phyloP scores from a whole-genome alignment of 1,140 invertebrate genomes.

The Trichomalopsis sarcophagae region DNA sequence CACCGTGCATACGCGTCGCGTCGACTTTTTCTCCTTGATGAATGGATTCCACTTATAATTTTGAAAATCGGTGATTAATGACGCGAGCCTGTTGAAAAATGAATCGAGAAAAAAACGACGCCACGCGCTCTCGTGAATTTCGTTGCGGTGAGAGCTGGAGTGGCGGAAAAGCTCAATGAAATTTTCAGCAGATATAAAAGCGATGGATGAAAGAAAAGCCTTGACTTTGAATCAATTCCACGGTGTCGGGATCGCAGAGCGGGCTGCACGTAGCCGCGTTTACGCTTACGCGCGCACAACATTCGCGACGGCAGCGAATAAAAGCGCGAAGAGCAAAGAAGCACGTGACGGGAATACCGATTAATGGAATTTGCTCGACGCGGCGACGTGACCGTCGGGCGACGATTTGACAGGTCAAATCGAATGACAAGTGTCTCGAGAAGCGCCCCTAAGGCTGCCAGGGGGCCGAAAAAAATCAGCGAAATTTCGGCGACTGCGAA shows the following conservation, averaged over 20 bases:
- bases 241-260: not conserved
- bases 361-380: slow-evolving; percentile 21
- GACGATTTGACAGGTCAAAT: slow-evolving; percentile 46
- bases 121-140: no score
- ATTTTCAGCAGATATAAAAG: not conserved
- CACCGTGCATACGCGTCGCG: no score
- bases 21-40: no score
- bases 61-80: no score
- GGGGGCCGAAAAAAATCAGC: slow-evolving; percentile 17
- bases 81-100: no score
- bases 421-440: slow-evolving; percentile 42
- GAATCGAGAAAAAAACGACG: no score
- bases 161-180: no score
- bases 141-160: no score
- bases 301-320: slow-evolving; percentile 20
- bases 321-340: not conserved
- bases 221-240: slow-evolving; percentile 25
- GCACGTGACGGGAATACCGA: slow-evolving; percentile 43
- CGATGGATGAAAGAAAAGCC: not conserved
- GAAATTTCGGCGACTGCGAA: not conserved
- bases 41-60: no score
- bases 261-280: not conserved
- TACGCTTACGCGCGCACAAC: slow-evolving; percentile 27
- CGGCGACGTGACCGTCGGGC: not conserved
- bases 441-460: not conserved